A percentile compares a stretch with the other conserved stretches of the same genome.
Evolutionary conservation across 2,113 vertebrate genomes (phyloP).

Genomic region (Merops nubicus): DNA sequence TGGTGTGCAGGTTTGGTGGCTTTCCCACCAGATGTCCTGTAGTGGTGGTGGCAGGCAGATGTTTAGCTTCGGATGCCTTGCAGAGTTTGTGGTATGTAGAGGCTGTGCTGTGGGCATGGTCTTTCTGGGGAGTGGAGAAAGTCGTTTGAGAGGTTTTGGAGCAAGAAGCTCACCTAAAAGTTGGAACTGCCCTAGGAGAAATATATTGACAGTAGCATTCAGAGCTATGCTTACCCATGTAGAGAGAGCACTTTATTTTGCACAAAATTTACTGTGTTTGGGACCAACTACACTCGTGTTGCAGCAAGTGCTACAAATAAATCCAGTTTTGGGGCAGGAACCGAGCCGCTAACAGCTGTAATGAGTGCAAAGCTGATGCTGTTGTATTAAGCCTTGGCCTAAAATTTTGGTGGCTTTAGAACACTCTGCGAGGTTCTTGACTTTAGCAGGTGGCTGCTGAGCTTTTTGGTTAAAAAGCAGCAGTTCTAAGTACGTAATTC

Average conservation of each 20-base stretch:
- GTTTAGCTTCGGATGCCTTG: background rate
- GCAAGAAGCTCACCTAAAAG: fast-evolving
- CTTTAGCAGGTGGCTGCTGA: background rate
- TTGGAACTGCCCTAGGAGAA: background rate
- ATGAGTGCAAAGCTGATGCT: fast-evolving
- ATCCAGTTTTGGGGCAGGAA: background rate
- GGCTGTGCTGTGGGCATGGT: background rate
- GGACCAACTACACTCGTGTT: fast-evolving
- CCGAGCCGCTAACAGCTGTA: background rate
- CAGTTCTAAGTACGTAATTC: fast-evolving
- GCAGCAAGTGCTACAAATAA: background rate
- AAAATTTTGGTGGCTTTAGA: background rate
- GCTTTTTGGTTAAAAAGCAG: background rate
- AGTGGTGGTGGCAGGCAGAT: fast-evolving
- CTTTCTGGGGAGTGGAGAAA: background rate
- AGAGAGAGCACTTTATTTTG: background rate
- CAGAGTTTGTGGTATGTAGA: background rate
- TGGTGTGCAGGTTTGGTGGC: background rate
- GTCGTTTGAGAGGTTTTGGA: background rate
- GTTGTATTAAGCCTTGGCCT: background rate
- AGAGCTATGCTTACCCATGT: fast-evolving
- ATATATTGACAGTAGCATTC: background rate
- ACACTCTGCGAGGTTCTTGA: background rate
- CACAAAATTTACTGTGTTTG: background rate
- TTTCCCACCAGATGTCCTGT: background rate